These are phyloP conservation scores for Hippopotamyrus pictus DNA, from an alignment of 2,797 vertebrate species.

Conservation along the genomic window DNA sequence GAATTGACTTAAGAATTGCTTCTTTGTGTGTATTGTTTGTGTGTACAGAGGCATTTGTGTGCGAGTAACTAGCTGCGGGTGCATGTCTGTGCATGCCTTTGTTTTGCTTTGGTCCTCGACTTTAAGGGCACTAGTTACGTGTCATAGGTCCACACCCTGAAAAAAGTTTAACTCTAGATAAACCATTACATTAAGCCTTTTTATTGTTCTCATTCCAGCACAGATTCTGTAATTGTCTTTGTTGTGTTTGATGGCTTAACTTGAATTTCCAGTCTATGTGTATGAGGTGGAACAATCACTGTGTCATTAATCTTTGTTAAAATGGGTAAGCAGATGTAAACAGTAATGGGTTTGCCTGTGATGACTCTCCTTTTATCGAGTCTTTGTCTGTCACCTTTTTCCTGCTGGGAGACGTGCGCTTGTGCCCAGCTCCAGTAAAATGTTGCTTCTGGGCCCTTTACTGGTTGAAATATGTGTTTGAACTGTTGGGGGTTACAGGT, in stretches of 20 bases:
- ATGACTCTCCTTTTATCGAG: background rate
- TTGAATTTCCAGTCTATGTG: background rate
- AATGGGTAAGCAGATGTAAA: background rate
- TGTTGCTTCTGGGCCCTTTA: background rate
- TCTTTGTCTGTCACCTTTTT: background rate
- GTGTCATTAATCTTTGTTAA: background rate
- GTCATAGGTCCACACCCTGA: background rate
- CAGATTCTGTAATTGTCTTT: background rate
- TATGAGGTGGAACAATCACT: background rate
- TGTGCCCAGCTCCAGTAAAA: background rate
- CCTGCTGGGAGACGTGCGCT: background rate
- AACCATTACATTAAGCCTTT: background rate
- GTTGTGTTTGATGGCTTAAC: background rate
- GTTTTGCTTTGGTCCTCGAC: background rate
- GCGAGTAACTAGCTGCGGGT: background rate
- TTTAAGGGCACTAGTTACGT: background rate
- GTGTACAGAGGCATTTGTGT: background rate
- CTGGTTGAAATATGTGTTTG: background rate
- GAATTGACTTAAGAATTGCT: background rate
- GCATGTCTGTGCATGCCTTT: background rate
- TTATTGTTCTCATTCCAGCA: background rate
- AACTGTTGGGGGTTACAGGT: background rate
- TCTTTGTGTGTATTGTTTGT: background rate
- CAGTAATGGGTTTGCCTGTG: background rate
- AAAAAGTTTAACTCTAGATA: background rate